Base-by-base conservation (phyloP, 2,888 invertebrate species). In the Diarsia brunnea region DNA sequence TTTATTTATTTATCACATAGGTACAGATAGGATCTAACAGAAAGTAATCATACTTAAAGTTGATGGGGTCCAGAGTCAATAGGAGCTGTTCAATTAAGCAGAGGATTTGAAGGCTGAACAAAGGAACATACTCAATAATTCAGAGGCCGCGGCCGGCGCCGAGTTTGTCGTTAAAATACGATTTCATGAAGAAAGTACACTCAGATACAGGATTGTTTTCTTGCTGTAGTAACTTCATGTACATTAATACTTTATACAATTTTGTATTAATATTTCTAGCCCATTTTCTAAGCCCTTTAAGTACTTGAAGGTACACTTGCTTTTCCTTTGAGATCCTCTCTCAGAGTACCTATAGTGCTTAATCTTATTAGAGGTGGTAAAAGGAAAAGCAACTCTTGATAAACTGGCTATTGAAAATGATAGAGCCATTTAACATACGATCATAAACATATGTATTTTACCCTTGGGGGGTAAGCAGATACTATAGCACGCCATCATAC, bases 31-130 rank as follows among this genome's bases (percentile, higher is more conserved):
- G 55, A 69, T 72, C 7, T 31, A 69, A 71, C 53, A 72, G 70
- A 83, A 77, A 73, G 78, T 67, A 82, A 87, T 85, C 79, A 79
- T 73, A 77, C 80, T 84, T 65, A 80, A 86, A 78, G 72, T 83
- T 61, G 58, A 86, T 74, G 69, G 51, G 53, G 38, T 71, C 49
- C 65, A 75, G 31, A 85, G 78, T 84, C 81, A 78, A 79, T 87
- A 77, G 73, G 11, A 61, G 58, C 70, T 77, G 71, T 79, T 86
- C 71, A 87, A 78, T 84, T 84, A 81, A 73, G 68, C 81, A 86
- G 49, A 45, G 19, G 51, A 73, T 73, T 73, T 66, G 65, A 79
- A 81, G 80, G 70, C 68, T 67, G 58, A 75, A 86, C 81, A 81
- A 83, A 77, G 71, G 47, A 70, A 51, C 0, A 61, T 38, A 60